These are phyloP conservation scores for Hemithea aestivaria DNA, from an alignment of 2,888 invertebrate species.

Conservation along the genomic window DNA sequence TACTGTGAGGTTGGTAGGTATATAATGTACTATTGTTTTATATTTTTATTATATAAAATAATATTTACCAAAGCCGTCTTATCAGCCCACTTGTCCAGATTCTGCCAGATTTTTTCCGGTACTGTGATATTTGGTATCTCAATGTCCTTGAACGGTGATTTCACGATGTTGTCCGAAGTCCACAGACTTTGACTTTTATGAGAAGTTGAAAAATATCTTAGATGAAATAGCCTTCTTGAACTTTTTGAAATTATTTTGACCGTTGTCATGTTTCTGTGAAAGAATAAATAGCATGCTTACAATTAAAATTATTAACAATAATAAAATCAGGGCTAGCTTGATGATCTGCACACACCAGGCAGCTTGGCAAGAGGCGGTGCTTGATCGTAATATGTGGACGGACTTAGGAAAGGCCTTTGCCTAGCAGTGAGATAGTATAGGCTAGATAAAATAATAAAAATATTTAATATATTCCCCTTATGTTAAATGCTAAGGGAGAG, in stretches of 20 bases:
- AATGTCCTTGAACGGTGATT: constrained; percentile 72
- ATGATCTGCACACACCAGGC: too few species aligned
- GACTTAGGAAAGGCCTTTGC: too few species aligned
- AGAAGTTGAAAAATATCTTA: constrained; percentile 20
- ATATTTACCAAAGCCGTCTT: constrained; percentile 79
- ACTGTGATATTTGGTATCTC: constrained; percentile 71
- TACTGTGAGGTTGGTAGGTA: too few species aligned
- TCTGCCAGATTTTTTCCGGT: constrained; percentile 80
- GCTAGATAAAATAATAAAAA: too few species aligned
- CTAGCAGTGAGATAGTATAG: too few species aligned
- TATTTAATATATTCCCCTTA: too few species aligned
- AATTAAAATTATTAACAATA: constrained; percentile 14
- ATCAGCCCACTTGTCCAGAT: constrained; percentile 81
- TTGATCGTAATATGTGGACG: too few species aligned
- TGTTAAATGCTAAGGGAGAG: too few species aligned
- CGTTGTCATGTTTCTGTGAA: constrained; percentile 38
- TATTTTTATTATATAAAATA: neutral
- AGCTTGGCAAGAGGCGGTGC: too few species aligned
- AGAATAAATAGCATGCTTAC: too few species aligned
- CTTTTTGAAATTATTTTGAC: constrained; percentile 30
- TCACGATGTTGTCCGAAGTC: constrained; percentile 52
- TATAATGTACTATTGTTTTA: too few species aligned
- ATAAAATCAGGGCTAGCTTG: neutral
- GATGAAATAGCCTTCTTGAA: constrained; percentile 26
- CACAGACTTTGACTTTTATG: constrained; percentile 36